Base-by-base conservation (phyloP, 1,140 invertebrate genomes). In the Drosophila arizonae region DNA sequence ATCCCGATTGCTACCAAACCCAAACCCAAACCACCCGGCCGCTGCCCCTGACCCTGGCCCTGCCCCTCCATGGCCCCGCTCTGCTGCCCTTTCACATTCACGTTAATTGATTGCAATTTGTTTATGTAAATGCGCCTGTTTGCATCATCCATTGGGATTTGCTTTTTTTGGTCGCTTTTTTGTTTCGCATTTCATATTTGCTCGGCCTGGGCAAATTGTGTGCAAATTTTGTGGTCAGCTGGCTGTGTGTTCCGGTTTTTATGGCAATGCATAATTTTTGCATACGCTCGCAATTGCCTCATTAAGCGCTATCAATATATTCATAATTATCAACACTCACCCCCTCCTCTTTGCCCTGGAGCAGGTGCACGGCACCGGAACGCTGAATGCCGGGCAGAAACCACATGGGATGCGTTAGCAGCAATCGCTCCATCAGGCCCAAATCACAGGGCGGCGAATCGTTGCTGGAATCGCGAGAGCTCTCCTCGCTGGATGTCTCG, bases 391-490 rank as follows among this genome's bases (percentile, higher is more conserved):
- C 96, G 1, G 97, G 96, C 39, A 99, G 93, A 92, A 97, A 98
- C 98, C 98, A 99, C 76, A 99, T 97, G 15, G 97, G 96, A 93
- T 98, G 97, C 30, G 96, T 97, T 54, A 97, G 94, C 76, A 97
- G 95, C 62, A 99, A 94, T 46, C 97, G 93, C 92, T 99, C 97
- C 78, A 97, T 92, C 55, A 97, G 92, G 13, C 95, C 95, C 81
- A 98, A 96, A 92, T 96, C 96, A 91, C 96, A 97, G 54, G 95
- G 93, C 56, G 93, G 91, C 46, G 84, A 90, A 67, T 91, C 84
- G 66, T 91, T 90, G 52, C 81, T 90, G 67, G 87, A 89, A 52
- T 79, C 81, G 33, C 76, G 86, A 24, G 80, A 89, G 48, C 89
- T 91, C 58, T 91, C 81, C 77, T 92, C 91, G 72, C 90, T 92